Evolutionary conservation across 2,888 invertebrate species (phyloP).

Genomic region (Caenorhabditis sp.): DNA sequence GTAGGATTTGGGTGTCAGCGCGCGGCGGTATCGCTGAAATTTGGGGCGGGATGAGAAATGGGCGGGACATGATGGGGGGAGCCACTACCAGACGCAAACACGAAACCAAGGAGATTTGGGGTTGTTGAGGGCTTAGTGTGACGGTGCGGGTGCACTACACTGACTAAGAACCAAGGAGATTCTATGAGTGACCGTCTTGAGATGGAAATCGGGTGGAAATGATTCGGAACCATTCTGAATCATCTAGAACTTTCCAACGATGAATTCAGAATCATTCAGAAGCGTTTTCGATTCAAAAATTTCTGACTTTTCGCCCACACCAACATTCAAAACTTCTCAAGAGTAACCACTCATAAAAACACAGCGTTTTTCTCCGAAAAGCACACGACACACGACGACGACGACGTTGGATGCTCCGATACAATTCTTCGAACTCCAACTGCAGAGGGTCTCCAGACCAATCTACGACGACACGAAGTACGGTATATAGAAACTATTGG

Average conservation of each 20-base stretch:
- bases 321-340: no score
- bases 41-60: background rate
- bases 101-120: conserved; percentile 49
- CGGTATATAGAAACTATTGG: conserved; percentile 1
- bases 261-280: no score
- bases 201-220: no score
- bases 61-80: background rate
- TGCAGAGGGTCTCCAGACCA: no score
- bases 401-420: background rate
- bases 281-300: no score
- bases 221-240: background rate
- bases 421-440: conserved; percentile 1
- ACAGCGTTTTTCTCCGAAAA: background rate
- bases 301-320: no score
- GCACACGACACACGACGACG: conserved; percentile 13
- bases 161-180: no score
- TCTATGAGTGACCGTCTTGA: background rate
- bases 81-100: conserved; percentile 58
- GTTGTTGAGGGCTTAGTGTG: background rate
- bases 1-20: conserved; percentile 56
- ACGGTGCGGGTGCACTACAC: no score
- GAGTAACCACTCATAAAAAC: background rate
- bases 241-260: no score
- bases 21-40: conserved; percentile 64
- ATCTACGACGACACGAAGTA: conserved; percentile 4